Base-by-base conservation (phyloP, 2,888 invertebrate genomes). In the Apamea epomidion region DNA sequence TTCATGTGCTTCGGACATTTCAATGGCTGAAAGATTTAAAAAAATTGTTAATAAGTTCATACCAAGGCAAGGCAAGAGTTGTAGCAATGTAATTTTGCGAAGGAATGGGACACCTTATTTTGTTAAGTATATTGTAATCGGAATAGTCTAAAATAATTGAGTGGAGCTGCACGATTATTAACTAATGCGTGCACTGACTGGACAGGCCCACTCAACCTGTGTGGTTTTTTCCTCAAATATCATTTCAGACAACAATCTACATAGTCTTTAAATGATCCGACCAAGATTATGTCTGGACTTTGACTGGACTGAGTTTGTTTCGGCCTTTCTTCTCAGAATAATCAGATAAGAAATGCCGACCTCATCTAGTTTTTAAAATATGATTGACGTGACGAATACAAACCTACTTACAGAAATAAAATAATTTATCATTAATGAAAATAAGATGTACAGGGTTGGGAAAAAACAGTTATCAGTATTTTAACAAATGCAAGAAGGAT, bases 1-100 rank as follows among this genome's bases (percentile, higher is more conserved):
- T 90, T 92, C 89, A 95, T 71, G 88, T 97, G 94, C 69, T 97
- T 97, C 1, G 90, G 83, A 83, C 97, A 97, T 87, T 93, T 95
- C 54, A 95, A 73, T 25, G 97, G 97, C 97, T 97, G 88, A n/a
- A 92, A 93, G 29, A 32, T 72, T 62, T n/a, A 64, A 32, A 21
- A 72, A 82, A n/a, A n/a, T 6, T 0, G 10, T 0, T 25, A 2
- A 21, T 32, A 32, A 16, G n/a, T n/a, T 37, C 29, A n/a, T 71
- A 25, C 3, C 10, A 42, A 45, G 16, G 5, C 16, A 79, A 54
- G 7, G 32, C 18, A 18, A 0, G 8, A 60, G 12, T 14, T 42
- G 29, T 8, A n/a, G n/a, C 12, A 6, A 74, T 37, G 16, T 1
- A n/a, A 2, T 74, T 75, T 37, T 75, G n/a, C 48, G 3, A n/a